Base-by-base conservation (phyloP, 2,888 invertebrate genomes). In the Thumatha senex region DNA sequence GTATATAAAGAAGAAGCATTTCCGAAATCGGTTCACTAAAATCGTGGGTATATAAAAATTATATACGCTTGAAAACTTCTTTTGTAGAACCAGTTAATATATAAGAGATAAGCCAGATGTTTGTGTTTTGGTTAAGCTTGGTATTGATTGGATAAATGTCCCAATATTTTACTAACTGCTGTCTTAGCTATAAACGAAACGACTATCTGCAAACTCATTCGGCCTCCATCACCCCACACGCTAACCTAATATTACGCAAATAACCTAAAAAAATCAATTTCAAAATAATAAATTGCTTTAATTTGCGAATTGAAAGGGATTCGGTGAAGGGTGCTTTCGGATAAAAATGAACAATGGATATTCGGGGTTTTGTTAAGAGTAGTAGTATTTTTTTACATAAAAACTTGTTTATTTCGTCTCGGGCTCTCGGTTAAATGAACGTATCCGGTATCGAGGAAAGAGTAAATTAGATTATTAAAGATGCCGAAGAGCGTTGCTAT, bases 401-500 rank as follows among this genome's bases (percentile, higher is more conserved):
- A 63, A 7, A 48, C 51, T 50, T 67, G 56, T 67, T 67, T 60
- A 55, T 45, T 46, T 44, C 43, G 34, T 7, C 13, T 9, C 40
- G 34, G 44, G 40, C 56, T 7, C 13, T 9, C 40, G 34, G 44
- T 39, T 58, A 54, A 61, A 58, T 56, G 58, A 56, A 58, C 44
- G 62, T 57, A 67, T 64, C 68, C 58, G 58, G 54, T 58, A 24
- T 24, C 18, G 18, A 24, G 3, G 18, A 43, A 58, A 51, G 35
- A 34, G 15, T 13, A 51, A 67, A 66, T 66, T 64, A 54, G 65
- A 67, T 67, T 66, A 67, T 64, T 56, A 63, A 53, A 54, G 64
- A 51, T 44, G 46, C 42, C 44, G 50, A 46, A 51, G 46, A 54
- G 51, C 51, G 48, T 40, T 33, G 51, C 38, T 40, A 33, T 42